Evolutionary conservation across 2,888 invertebrate genomes (phyloP).

Genomic region (Choristoneura rosaceana): DNA sequence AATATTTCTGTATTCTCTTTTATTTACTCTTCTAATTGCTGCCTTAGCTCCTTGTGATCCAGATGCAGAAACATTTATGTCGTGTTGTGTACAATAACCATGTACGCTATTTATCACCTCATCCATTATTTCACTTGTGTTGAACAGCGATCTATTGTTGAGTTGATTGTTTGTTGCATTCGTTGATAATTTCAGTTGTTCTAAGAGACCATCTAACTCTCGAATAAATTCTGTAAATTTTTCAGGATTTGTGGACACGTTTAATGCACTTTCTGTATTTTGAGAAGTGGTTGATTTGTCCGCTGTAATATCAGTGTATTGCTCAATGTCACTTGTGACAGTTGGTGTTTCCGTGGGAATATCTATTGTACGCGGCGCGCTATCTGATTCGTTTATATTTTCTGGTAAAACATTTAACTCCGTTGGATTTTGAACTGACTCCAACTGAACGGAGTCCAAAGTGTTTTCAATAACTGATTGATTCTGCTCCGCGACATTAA

Average conservation of each 20-base stretch:
- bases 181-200: neutral
- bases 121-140: neutral
- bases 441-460: neutral
- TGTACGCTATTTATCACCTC: neutral
- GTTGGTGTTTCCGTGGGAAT: neutral
- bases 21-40: neutral
- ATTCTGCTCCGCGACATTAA: neutral
- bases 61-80: neutral
- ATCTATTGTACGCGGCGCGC: neutral
- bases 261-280: neutral
- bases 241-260: neutral
- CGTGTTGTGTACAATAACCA: neutral
- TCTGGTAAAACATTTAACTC: neutral
- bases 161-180: neutral
- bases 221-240: neutral
- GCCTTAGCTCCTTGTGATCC: neutral
- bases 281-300: neutral
- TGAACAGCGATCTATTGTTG: neutral
- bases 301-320: neutral
- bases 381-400: neutral
- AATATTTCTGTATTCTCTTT: neutral
- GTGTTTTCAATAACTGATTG: neutral
- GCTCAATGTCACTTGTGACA: neutral
- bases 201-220: neutral
- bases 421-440: neutral